Evolutionary conservation across 1,140 invertebrate genomes (phyloP).

Genomic region (Drosophila punjabiensis): DNA sequence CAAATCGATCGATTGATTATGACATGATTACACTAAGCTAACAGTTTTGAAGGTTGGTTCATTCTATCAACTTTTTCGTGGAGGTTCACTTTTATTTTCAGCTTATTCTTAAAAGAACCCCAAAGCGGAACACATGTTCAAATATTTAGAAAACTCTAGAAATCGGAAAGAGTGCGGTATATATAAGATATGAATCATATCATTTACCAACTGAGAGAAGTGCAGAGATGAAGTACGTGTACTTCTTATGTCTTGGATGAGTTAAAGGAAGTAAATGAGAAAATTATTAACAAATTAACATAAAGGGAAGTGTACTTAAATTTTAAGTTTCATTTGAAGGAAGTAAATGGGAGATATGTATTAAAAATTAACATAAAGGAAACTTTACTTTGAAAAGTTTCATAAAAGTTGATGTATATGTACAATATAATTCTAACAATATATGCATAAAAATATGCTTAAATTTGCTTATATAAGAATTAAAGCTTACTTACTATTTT

Average conservation of each 20-base stretch:
- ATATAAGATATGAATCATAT: constrained; percentile 28
- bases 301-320: neutral
- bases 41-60: constrained; percentile 16
- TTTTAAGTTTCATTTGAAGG: no score
- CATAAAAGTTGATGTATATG: no score
- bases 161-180: neutral
- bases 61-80: neutral
- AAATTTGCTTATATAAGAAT: no score
- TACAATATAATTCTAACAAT: no score
- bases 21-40: constrained; percentile 39
- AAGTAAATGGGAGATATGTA: no score
- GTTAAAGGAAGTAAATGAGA: neutral
- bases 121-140: constrained; percentile 8
- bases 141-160: constrained; percentile 43
- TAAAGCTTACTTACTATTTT: no score
- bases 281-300: neutral
- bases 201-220: neutral
- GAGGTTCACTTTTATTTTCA: neutral
- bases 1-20: constrained; percentile 5
- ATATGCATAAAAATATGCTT: no score
- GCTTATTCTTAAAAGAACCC: neutral
- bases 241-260: neutral
- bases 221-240: neutral
- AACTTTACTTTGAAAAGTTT: no score
- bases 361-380: no score